Evolutionary conservation across 2,113 vertebrate genomes (phyloP).

Genomic region (Microtus ochrogaster): DNA sequence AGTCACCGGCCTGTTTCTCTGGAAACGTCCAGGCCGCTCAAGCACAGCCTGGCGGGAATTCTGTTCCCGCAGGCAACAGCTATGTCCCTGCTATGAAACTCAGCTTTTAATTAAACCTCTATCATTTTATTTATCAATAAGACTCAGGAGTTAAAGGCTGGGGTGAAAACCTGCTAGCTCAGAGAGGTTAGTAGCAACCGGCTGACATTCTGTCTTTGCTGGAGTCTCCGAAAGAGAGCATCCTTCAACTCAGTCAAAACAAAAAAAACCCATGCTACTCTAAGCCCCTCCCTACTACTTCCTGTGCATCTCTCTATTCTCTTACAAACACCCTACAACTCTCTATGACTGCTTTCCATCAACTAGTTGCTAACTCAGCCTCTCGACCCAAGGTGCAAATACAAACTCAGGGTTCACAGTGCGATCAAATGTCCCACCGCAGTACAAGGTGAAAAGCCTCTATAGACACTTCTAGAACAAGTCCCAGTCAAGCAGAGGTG

Average conservation of each 20-base stretch:
- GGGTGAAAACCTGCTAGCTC: not conserved
- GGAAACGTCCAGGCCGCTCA: accelerated
- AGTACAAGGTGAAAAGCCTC: not conserved
- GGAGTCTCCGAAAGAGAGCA: not conserved
- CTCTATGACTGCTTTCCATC: not conserved
- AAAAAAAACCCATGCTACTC: not conserved
- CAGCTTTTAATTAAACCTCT: not conserved
- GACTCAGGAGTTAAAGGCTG: not conserved
- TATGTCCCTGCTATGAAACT: not conserved
- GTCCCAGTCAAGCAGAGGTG: not conserved
- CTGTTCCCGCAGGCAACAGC: not conserved
- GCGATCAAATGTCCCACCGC: not conserved
- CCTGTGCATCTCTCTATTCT: not conserved
- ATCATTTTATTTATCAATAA: not conserved
- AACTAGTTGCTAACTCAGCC: not conserved
- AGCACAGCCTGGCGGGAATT: too few species aligned
- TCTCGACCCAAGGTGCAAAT: not conserved
- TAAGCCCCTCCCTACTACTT: not conserved
- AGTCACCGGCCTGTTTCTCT: not conserved
- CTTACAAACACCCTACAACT: not conserved
- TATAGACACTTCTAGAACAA: not conserved
- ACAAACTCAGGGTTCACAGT: not conserved
- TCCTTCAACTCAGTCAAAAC: not conserved
- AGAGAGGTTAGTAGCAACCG: not conserved
- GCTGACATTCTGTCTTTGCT: not conserved